Evolutionary conservation across 2,797 vertebrate species (phyloP).

Genomic region (Clamator glandarius): DNA sequence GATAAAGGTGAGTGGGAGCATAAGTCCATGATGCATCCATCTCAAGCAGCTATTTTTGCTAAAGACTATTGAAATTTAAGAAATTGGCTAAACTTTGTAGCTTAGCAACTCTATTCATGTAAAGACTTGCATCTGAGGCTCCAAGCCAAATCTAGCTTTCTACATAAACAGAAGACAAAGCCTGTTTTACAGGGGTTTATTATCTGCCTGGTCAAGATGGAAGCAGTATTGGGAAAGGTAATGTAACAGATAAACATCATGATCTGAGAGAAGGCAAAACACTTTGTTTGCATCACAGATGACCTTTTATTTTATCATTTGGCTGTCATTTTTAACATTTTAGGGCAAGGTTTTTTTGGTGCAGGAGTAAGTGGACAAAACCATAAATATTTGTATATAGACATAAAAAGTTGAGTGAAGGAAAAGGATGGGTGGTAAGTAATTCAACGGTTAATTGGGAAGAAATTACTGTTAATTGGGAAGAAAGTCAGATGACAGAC

Average conservation of each 20-base stretch:
- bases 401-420: neutral
- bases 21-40: neutral
- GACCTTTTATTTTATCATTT: constrained; percentile 37
- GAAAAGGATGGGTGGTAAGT: neutral
- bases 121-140: neutral
- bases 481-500: neutral
- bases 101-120: constrained; percentile 21
- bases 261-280: neutral
- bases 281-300: neutral
- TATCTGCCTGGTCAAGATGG: neutral
- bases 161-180: neutral
- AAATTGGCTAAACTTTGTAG: neutral
- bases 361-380: neutral
- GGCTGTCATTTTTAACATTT: constrained; percentile 22
- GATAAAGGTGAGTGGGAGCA: neutral
- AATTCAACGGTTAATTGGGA: too few species aligned
- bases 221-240: neutral
- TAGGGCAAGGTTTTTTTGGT: neutral
- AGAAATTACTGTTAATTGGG: neutral
- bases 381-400: neutral
- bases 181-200: neutral
- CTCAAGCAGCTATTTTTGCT: neutral
- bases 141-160: neutral
- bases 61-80: neutral
- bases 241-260: neutral